A percentile compares a stretch with the other conserved stretches of the same genome.
Conservation (phyloP, 2,113 vertebrate genomes). For the Hypomesus transpacificus region DNA sequence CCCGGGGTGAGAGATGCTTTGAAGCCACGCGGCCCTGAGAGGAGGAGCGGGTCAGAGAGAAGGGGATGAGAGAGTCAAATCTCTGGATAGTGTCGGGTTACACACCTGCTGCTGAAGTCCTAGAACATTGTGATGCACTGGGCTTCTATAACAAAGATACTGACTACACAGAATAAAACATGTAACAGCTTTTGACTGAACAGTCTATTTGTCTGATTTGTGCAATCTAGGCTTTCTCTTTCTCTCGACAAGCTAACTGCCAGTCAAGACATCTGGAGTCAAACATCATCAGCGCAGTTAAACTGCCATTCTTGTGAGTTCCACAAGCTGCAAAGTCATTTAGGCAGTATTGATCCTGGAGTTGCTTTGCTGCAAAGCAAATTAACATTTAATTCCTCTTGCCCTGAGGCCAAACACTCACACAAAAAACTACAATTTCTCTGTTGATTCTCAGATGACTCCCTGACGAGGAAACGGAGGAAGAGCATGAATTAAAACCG, state of each 20-base stretch:
- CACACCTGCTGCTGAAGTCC: not conserved
- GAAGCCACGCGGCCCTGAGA: conserved; percentile 17
- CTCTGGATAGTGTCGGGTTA: conserved; percentile 1
- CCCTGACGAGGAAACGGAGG: conserved; percentile 18
- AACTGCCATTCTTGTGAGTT: conserved; percentile 24
- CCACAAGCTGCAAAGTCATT: conserved; percentile 28
- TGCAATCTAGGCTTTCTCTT: not conserved
- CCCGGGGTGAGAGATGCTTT: conserved; percentile 33
- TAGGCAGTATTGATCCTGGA: conserved; percentile 32
- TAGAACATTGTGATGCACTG: not conserved
- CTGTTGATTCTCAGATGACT: conserved; percentile 34
- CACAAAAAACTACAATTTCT: conserved; percentile 24
- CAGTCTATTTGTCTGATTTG: no score
- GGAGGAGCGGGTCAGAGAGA: conserved; percentile 9
- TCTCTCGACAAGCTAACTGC: not conserved
- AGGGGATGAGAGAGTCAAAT: conserved; percentile 17
- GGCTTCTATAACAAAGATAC: no score
- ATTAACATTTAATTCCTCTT: conserved; percentile 34
- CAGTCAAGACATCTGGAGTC: not conserved
- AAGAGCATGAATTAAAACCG: conserved; percentile 20
- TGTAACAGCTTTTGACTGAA: no score
- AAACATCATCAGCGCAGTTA: conserved; percentile 25
- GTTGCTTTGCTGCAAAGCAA: conserved; percentile 24
- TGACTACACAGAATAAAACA: no score
- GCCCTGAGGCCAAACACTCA: conserved; percentile 24